Base-by-base conservation (phyloP, 2,888 invertebrate species). In the Chrysolina haemoptera region DNA sequence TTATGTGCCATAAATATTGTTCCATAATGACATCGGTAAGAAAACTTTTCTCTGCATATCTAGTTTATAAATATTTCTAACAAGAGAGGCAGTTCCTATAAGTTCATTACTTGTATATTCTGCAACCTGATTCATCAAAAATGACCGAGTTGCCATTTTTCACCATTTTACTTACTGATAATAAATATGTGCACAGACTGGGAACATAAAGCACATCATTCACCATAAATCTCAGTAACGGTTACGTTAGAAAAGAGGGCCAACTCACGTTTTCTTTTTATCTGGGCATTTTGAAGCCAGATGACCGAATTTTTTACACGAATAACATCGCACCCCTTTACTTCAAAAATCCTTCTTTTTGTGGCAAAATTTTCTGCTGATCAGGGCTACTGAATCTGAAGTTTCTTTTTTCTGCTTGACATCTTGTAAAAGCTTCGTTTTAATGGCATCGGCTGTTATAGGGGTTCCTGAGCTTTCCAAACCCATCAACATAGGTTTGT, bases 401-500 rank as follows among this genome's bases (percentile, higher is more conserved):
- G 50, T 6, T n/a, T 50, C 43, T 50, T 16, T 50, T 8, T 50
- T 10, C 50, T 16, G 50, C 35, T 40, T 62, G 16, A 62, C 14
- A 18, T 62, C 40, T 35, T 62, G 41, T n/a, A 62, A 35, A 16
- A 14, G 41, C 18, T 62, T 62, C 1, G 62, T 62, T 62, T 62
- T 62, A 1, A 62, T 62, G 16, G 16, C 11, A 35, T 62, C 62
- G 41, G 35, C 40, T 35, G 40, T 62, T 62, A 40, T 35, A 35
- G 62, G 62, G 6, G 16, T 35, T 35, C 40, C 62, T n/a, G 62
- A 62, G 62, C 62, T 62, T 35, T 27, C 62, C 5, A 62, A n/a
- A 40, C 62, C 40, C 62, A 62, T 62, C 35, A 62, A 35, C 62
- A 62, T 41, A 35, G 14, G 62, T n/a, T 35, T 62, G 40, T 62